Percentiles rank a stretch among this genome's conserved stretches.
Evolutionary conservation across 2,888 invertebrate species (phyloP).

Genomic region (Marasmarcha lunaedactyla): DNA sequence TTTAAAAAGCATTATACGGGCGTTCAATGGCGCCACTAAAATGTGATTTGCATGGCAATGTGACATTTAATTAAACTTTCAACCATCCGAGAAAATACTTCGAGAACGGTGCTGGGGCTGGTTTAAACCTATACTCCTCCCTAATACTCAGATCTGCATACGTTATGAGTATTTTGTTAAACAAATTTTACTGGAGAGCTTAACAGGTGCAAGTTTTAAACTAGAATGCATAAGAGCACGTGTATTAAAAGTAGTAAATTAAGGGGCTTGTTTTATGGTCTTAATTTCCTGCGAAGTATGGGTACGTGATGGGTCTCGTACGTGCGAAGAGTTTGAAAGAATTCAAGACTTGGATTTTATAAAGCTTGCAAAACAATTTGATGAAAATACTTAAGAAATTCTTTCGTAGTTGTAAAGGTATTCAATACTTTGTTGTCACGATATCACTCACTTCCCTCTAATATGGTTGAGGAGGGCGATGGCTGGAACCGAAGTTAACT

Average conservation of each 20-base stretch:
- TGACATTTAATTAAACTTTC: background rate
- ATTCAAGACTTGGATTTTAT: too few species aligned
- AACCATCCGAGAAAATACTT: background rate
- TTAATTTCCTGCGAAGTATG: slow-evolving; percentile 9
- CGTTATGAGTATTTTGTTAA: slow-evolving; percentile 25
- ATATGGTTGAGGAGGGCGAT: too few species aligned
- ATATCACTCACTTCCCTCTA: too few species aligned
- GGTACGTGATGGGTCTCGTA: slow-evolving; percentile 5
- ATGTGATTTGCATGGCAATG: background rate
- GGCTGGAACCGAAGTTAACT: too few species aligned
- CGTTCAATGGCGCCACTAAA: too few species aligned
- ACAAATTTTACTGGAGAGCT: slow-evolving; percentile 33
- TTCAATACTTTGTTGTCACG: too few species aligned
- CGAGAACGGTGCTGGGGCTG: background rate
- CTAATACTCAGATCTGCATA: slow-evolving; percentile 1
- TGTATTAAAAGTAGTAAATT: slow-evolving; percentile 39
- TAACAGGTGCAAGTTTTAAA: slow-evolving; percentile 33
- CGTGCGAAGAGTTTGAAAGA: background rate
- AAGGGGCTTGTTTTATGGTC: slow-evolving; percentile 15
- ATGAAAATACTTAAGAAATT: too few species aligned
- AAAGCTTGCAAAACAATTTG: too few species aligned
- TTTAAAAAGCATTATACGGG: too few species aligned
- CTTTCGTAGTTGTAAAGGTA: too few species aligned
- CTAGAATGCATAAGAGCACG: slow-evolving; percentile 33
- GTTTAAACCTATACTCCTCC: background rate